A percentile compares a stretch with the other conserved stretches of the same genome.
phyloP scores from a whole-genome alignment of 2,888 invertebrate genomes.

The Drosophila dives region DNA sequence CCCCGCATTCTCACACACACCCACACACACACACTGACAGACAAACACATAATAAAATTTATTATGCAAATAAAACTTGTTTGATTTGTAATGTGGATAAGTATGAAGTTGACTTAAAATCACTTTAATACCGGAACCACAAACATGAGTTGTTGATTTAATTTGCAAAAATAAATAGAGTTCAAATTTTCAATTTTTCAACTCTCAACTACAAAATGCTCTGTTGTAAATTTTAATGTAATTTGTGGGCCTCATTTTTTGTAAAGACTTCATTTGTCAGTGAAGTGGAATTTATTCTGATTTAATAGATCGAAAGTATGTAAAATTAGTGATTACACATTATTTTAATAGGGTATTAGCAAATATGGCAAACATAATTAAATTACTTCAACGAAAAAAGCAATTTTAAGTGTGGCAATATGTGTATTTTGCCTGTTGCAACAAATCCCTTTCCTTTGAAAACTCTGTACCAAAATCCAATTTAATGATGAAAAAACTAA shows the following conservation, averaged over 20 bases:
- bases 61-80: constrained; percentile 9
- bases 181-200: background rate
- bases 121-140: constrained; percentile 6
- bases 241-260: background rate
- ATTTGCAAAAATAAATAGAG: constrained; percentile 13
- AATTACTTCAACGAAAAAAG: background rate
- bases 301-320: background rate
- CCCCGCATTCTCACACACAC: background rate
- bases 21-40: background rate
- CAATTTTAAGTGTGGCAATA: background rate
- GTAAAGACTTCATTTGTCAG: background rate
- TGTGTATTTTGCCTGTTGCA: background rate
- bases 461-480: background rate
- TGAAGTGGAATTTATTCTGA: background rate
- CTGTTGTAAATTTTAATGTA: background rate
- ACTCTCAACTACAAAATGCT: background rate
- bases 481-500: background rate
- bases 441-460: background rate
- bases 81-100: constrained; percentile 29
- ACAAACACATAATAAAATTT: background rate
- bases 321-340: background rate
- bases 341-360: background rate
- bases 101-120: constrained; percentile 19
- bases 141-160: constrained; percentile 9
- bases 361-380: background rate